Conservation (phyloP, 2,113 vertebrate species). For the Caranx ignobilis region DNA sequence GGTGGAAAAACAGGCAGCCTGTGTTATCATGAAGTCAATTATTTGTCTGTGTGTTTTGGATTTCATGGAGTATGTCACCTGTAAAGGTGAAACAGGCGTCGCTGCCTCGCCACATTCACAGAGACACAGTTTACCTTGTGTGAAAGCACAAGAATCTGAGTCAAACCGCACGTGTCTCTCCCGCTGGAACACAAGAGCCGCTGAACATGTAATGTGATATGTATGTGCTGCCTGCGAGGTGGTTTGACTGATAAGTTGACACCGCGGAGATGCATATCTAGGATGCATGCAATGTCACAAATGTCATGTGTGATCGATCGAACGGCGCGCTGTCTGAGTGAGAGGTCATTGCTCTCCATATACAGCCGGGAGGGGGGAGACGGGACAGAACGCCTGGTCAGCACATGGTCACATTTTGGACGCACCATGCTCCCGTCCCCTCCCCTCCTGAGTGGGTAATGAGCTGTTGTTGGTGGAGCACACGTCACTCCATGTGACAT, state of each 20-base stretch:
- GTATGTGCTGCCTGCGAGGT: conserved; percentile 63
- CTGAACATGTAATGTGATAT: conserved; percentile 65
- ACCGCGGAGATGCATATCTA: conserved; percentile 61
- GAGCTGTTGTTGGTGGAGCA: conserved; percentile 70
- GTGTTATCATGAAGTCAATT: conserved; percentile 38
- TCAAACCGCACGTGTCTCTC: neutral
- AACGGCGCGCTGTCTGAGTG: conserved; percentile 50
- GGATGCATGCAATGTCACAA: conserved; percentile 73
- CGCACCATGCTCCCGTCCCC: conserved; percentile 50
- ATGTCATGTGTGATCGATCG: conserved; percentile 78
- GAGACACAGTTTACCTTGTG: conserved; percentile 28
- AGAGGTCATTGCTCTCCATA: conserved; percentile 74
- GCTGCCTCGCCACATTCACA: neutral
- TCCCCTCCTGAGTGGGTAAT: conserved; percentile 69
- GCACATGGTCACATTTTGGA: conserved; percentile 79
- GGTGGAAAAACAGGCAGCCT: conserved; percentile 7
- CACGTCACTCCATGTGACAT: conserved; percentile 75
- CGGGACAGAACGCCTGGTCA: conserved; percentile 75
- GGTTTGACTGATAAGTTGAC: conserved; percentile 70
- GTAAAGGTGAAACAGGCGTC: conserved; percentile 9
- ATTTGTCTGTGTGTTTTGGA: conserved; percentile 33
- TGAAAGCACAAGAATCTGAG: conserved; percentile 42
- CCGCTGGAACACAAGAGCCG: conserved; percentile 14
- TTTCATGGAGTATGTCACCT: conserved; percentile 7
- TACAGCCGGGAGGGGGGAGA: conserved; percentile 51